Evolutionary conservation across 2,797 vertebrate species (phyloP).

Genomic region (Pseudotriccus pelzelni): DNA sequence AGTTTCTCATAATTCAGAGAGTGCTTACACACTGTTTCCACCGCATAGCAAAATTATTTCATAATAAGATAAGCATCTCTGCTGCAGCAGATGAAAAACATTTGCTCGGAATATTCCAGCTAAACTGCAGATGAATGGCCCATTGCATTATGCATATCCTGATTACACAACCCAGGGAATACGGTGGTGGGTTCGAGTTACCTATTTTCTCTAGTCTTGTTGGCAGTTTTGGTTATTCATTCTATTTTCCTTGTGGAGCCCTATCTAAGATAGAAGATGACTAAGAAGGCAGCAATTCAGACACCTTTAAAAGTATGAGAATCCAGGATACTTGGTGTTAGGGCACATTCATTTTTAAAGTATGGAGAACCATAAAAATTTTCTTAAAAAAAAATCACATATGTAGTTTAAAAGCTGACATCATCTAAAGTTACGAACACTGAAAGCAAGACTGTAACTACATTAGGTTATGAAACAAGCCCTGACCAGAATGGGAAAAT

Average conservation of each 20-base stretch:
- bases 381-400: neutral
- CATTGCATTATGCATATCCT: neutral
- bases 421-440: neutral
- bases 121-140: neutral
- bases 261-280: neutral
- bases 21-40: neutral
- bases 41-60: neutral
- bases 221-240: neutral
- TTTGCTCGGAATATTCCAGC: neutral
- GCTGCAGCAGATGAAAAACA: neutral
- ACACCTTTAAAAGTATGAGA: neutral
- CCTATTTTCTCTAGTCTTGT: neutral
- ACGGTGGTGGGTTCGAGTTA: neutral
- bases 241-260: neutral
- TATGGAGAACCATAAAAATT: neutral
- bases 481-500: neutral
- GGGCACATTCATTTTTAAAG: neutral
- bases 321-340: neutral
- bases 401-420: neutral
- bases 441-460: neutral
- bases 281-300: neutral
- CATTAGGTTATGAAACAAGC: neutral
- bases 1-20: neutral
- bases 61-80: constrained; percentile 39
- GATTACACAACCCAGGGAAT: neutral